These are phyloP conservation scores for Ahaetulla prasina DNA, from an alignment of 2,113 vertebrate species.

Conservation along the genomic window DNA sequence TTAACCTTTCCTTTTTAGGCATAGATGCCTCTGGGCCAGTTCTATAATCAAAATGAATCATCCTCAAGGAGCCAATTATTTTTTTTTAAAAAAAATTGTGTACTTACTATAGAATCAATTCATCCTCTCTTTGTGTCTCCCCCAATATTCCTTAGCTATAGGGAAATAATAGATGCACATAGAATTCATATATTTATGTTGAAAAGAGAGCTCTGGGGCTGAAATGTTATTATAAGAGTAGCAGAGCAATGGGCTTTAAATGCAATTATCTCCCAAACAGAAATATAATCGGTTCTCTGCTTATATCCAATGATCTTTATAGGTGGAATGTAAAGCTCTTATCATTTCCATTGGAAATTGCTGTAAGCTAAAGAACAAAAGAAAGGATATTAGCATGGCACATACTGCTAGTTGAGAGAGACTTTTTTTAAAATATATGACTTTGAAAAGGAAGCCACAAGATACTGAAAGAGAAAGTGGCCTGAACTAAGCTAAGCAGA, in stretches of 20 bases:
- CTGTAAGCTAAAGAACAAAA: constrained; percentile 38
- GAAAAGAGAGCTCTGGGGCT: constrained; percentile 44
- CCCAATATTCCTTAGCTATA: constrained; percentile 39
- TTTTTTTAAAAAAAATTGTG: background rate
- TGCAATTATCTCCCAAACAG: constrained; percentile 51
- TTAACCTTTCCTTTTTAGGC: background rate
- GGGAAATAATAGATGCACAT: constrained; percentile 45
- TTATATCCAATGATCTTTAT: constrained; percentile 53
- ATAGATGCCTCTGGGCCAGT: constrained; percentile 7
- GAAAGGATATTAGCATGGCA: constrained; percentile 20
- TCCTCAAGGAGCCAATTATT: constrained; percentile 1
- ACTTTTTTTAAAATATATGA: background rate
- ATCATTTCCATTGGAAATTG: constrained; percentile 53
- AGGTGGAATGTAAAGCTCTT: constrained; percentile 50
- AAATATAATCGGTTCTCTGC: constrained; percentile 46
- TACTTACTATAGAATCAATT: constrained; percentile 12
- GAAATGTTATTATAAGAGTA: constrained; percentile 44
- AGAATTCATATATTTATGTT: constrained; percentile 52
- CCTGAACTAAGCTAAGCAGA: background rate
- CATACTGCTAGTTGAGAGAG: constrained; percentile 29
- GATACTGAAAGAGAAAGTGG: background rate
- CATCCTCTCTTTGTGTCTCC: constrained; percentile 29
- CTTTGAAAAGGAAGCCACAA: background rate
- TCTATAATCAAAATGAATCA: background rate
- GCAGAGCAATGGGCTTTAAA: constrained; percentile 50